Conservation (phyloP, 2,888 invertebrate genomes). For the Gymnocheta viridis region DNA sequence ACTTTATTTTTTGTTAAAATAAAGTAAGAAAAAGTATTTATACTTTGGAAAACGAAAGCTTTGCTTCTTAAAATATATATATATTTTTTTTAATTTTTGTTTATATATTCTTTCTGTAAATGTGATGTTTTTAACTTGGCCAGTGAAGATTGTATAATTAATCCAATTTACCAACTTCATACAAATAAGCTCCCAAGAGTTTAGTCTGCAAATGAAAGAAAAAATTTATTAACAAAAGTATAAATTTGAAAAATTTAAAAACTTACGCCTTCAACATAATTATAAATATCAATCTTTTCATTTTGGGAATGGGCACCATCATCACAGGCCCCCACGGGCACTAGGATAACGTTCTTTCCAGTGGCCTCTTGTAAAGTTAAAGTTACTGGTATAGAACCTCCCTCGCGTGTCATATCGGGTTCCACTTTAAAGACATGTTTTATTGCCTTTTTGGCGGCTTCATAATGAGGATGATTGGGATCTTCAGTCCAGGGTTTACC, state of each 20-base stretch:
- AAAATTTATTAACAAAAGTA: slow-evolving; percentile 27
- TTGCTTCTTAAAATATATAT: slow-evolving; percentile 40
- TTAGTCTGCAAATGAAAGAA: slow-evolving; percentile 88
- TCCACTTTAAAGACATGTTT: slow-evolving; percentile 92
- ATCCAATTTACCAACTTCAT: slow-evolving; percentile 84
- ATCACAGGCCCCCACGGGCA: slow-evolving; percentile 95
- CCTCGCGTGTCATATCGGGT: slow-evolving; percentile 97
- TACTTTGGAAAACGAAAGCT: slow-evolving; percentile 66
- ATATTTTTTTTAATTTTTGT: neutral
- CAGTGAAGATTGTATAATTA: slow-evolving; percentile 34
- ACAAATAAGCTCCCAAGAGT: slow-evolving; percentile 93
- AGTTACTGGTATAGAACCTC: slow-evolving; percentile 98
- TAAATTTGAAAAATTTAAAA: neutral
- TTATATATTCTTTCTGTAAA: neutral
- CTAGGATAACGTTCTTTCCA: slow-evolving; percentile 94
- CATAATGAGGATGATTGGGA: slow-evolving; percentile 95
- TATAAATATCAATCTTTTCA: slow-evolving; percentile 95
- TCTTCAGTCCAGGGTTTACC: slow-evolving; percentile 97
- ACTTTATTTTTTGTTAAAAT: slow-evolving; percentile 10
- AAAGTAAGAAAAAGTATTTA: slow-evolving; percentile 46
- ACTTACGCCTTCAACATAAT: slow-evolving; percentile 96
- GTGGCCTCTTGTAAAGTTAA: slow-evolving; percentile 95
- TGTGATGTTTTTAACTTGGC: slow-evolving; percentile 26
- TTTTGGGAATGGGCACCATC: slow-evolving; percentile 99
- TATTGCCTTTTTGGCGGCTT: slow-evolving; percentile 92